Evolutionary conservation across 2,888 invertebrate genomes (phyloP).

Genomic region (Caenorhabditis zanzibari): DNA sequence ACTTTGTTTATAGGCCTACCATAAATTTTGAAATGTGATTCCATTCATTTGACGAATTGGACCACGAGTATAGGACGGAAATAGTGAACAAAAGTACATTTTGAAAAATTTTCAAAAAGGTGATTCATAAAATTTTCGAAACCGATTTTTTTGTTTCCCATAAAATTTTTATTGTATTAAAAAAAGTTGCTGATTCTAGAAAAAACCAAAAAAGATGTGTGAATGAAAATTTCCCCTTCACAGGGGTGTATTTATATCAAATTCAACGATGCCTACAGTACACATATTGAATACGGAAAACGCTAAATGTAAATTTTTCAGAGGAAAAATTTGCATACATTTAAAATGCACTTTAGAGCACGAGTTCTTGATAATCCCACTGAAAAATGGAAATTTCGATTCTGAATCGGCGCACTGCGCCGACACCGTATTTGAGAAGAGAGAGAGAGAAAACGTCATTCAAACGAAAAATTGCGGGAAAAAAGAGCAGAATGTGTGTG

Average conservation of each 20-base stretch:
- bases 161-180: neutral
- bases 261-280: slow-evolving; percentile 25
- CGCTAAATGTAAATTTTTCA: slow-evolving; percentile 12
- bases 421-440: neutral
- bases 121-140: slow-evolving; percentile 20
- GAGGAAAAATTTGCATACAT: slow-evolving; percentile 42
- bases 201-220: neutral
- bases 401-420: slow-evolving; percentile 39
- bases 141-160: neutral
- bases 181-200: neutral
- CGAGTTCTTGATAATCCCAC: slow-evolving; percentile 59
- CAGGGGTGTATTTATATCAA: slow-evolving; percentile 34
- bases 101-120: neutral
- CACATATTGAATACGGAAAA: slow-evolving; percentile 31
- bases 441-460: neutral
- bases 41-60: slow-evolving; percentile 44
- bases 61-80: slow-evolving; percentile 12
- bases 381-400: slow-evolving; percentile 23
- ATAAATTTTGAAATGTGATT: slow-evolving; percentile 39
- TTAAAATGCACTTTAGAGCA: slow-evolving; percentile 56
- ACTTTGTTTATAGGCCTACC: slow-evolving; percentile 37
- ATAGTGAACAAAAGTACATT: slow-evolving; percentile 1
- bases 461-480: slow-evolving; percentile 22
- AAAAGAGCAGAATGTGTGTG: slow-evolving; percentile 55
- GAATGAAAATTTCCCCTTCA: slow-evolving; percentile 1